Base-by-base conservation (phyloP, 2,797 vertebrate genomes). In the Crenuchus spilurus region DNA sequence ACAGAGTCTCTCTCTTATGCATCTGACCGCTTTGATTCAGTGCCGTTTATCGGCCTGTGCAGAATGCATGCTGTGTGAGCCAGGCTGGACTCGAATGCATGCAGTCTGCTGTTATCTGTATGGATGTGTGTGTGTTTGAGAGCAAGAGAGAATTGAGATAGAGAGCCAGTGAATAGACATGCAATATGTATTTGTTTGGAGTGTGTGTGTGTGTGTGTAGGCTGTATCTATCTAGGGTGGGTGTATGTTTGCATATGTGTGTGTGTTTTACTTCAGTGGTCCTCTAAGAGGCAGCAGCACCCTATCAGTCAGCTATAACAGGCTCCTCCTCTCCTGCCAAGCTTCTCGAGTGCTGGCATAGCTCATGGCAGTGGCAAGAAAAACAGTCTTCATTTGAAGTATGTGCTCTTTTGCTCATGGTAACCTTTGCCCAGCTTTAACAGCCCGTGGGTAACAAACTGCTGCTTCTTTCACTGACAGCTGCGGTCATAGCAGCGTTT, bases 281-380 rank as follows among this genome's bases (percentile, higher is more conserved):
- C 61, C 61, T 42, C 61, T 46, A 24, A 44, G 61, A n/a, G 61
- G 61, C 61, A 64, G 41, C 61, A 64, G 11, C 26, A 18, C 61
- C 24, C 41, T n/a, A 11, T 46, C 41, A n/a, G 39, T 46, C 61
- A 2, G 2, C 37, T 30, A 9, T 6, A n/a, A 13, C 7, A 5
- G 35, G 2, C 24, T 44, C 60, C 22, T 1, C 24, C 24, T 28
- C 14, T 5, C 14, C 13, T 63, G 35, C 35, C 37, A 39, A 24
- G 35, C 35, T 63, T 41, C 1, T 44, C 9, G 22, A 41, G 41
- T 46, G 41, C 6, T 64, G 61, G 24, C 39, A 18, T 24, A 26
- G 16, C 35, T 63, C 22, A 44, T 64, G 61, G 41, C 22, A 30
- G 41, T 30, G 41, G 20, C 58, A 28, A 18, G 11, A 7, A 39